Percentiles rank a stretch among this genome's conserved stretches.
These are phyloP conservation scores for Cerastis rubricosa DNA, from an alignment of 2,888 invertebrate genomes.

Conservation along the genomic window DNA sequence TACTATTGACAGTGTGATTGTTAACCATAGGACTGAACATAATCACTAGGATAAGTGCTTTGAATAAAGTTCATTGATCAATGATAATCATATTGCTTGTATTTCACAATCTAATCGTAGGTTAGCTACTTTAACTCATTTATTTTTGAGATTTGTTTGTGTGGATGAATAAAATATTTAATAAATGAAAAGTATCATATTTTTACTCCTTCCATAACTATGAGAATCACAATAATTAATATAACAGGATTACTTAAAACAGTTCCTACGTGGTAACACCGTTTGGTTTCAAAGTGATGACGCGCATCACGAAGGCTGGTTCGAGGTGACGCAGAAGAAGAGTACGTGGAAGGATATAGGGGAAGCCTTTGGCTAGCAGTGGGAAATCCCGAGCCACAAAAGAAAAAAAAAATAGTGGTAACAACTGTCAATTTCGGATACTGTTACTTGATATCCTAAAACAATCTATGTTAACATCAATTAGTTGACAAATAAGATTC, in stretches of 20 bases:
- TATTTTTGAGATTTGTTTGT: neutral
- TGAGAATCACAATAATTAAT: neutral
- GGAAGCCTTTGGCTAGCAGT: neutral
- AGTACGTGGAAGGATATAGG: neutral
- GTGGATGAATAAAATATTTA: neutral
- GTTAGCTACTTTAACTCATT: neutral
- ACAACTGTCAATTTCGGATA: neutral
- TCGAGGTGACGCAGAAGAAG: neutral
- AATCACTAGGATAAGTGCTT: constrained; percentile 16
- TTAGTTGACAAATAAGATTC: neutral
- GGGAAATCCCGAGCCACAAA: neutral
- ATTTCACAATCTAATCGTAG: neutral
- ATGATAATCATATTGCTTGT: neutral
- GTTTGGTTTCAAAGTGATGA: no score
- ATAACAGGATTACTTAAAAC: neutral
- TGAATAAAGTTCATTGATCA: neutral
- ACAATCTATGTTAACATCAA: neutral
- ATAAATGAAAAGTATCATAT: neutral
- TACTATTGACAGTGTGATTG: constrained; percentile 45
- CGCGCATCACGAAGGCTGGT: no score
- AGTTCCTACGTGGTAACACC: neutral
- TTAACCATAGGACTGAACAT: constrained; percentile 34
- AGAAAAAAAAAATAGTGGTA: neutral
- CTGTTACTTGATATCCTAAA: neutral
- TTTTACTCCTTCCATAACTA: neutral